Conservation (phyloP, 2,113 vertebrate genomes). For the Calyptommatus sinebrachiatus region DNA sequence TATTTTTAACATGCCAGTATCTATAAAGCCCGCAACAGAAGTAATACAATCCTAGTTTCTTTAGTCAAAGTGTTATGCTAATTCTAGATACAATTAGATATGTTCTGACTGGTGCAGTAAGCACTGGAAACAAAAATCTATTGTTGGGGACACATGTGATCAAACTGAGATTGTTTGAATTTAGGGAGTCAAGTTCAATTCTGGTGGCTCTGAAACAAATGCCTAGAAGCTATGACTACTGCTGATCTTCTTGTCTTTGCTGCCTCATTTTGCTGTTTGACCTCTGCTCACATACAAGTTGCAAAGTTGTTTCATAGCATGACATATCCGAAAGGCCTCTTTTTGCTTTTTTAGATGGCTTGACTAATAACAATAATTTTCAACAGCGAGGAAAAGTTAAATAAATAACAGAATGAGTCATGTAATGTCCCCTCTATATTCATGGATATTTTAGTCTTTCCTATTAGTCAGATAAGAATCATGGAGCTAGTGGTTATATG, state of each 20-base stretch:
- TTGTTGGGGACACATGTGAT: background rate
- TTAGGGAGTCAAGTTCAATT: slow-evolving; percentile 14
- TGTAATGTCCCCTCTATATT: background rate
- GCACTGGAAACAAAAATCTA: background rate
- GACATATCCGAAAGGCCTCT: background rate
- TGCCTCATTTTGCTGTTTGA: background rate
- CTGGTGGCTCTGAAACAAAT: slow-evolving; percentile 10
- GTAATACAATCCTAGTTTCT: background rate
- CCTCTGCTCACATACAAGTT: slow-evolving; percentile 8
- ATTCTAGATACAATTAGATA: background rate
- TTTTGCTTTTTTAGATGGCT: slow-evolving; percentile 5
- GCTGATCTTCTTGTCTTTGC: background rate
- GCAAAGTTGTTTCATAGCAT: background rate
- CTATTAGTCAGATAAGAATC: background rate
- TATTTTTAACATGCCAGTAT: background rate
- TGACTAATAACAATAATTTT: background rate
- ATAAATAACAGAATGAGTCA: background rate
- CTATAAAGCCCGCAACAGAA: background rate
- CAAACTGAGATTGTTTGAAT: slow-evolving; percentile 5
- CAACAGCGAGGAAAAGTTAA: background rate
- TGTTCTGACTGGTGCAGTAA: background rate
- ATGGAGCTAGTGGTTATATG: background rate
- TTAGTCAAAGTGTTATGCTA: background rate
- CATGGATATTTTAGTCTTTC: background rate
- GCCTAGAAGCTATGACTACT: slow-evolving; percentile 1